Evolutionary conservation across 2,113 vertebrate genomes (phyloP).

Genomic region (Himantopus leucocephalus): DNA sequence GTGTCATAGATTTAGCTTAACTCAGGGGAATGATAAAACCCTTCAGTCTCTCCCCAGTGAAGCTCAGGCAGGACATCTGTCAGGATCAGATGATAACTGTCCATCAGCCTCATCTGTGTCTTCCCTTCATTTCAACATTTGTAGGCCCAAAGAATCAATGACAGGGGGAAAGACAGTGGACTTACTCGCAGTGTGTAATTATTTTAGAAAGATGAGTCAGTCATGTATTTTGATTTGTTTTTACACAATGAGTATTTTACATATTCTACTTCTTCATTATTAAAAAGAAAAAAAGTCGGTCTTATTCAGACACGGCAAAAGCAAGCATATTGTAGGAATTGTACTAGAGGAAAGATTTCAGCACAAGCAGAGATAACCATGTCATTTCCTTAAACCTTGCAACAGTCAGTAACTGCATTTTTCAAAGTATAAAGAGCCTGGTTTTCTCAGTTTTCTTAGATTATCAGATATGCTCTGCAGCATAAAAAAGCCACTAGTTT

Average conservation of each 20-base stretch:
- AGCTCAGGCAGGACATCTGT: not conserved
- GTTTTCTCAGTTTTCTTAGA: not conserved
- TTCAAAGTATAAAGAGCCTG: not conserved
- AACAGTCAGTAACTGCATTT: not conserved
- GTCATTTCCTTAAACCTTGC: not conserved
- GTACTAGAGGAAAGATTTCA: not conserved
- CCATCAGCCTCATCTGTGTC: not conserved
- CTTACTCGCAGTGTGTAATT: accelerated
- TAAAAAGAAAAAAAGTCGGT: not conserved
- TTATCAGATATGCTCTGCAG: not conserved
- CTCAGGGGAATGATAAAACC: not conserved
- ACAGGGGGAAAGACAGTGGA: not conserved
- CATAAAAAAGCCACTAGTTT: not conserved
- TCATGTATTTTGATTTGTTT: not conserved
- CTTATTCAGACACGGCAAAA: not conserved
- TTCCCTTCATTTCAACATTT: not conserved
- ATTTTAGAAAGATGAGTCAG: not conserved
- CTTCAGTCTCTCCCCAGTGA: not conserved
- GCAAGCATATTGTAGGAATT: not conserved
- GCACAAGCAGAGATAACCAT: not conserved
- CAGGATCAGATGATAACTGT: not conserved
- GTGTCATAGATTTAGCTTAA: not conserved
- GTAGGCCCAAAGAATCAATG: not conserved
- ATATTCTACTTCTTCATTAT: not conserved
- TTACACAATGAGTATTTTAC: not conserved